phyloP scores from a whole-genome alignment of 23 tunicate species.

The Styela plicata region DNA sequence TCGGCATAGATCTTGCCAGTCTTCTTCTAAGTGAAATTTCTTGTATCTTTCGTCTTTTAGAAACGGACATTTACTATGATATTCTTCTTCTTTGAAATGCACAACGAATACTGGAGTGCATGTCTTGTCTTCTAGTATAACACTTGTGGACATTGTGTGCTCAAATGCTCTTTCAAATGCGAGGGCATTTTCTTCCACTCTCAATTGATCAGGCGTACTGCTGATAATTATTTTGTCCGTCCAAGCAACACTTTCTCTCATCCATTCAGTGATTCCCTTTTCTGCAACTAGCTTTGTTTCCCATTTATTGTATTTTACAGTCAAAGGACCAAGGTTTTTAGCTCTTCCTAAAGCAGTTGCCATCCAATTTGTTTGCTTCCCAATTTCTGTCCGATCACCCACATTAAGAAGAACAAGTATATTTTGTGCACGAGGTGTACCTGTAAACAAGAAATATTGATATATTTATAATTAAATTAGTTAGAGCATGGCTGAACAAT shows the following conservation, averaged over 20 bases:
- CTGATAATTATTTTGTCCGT: slow-evolving; percentile 17
- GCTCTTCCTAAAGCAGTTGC: slow-evolving; percentile 14
- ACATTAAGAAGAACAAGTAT: slow-evolving; percentile 10
- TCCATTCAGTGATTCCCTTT: slow-evolving; percentile 10
- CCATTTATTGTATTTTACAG: slow-evolving; percentile 25
- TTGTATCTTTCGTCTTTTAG: slow-evolving; percentile 12
- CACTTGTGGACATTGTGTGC: neutral
- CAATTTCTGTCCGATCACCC: slow-evolving; percentile 9
- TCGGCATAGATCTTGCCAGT: slow-evolving; percentile 15
- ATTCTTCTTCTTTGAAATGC: neutral
- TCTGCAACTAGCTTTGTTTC: slow-evolving; percentile 13
- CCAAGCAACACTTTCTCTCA: slow-evolving; percentile 7
- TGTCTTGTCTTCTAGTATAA: neutral
- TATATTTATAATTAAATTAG: too few relatives aligned
- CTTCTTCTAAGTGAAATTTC: slow-evolving; percentile 24
- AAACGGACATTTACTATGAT: neutral
- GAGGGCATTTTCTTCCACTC: neutral
- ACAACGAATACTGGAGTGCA: slow-evolving; percentile 3
- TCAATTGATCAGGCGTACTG: slow-evolving; percentile 18
- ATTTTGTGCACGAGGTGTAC: neutral
- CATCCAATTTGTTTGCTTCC: slow-evolving; percentile 20
- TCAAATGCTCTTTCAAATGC: slow-evolving; percentile 4
- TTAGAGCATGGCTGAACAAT: too few relatives aligned
- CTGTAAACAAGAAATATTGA: neutral
- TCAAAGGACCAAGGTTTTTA: slow-evolving; percentile 6